Percentiles rank a stretch among this genome's conserved stretches.
These are phyloP conservation scores for Drosophila trapezifrons DNA, from an alignment of 1,140 invertebrate species.

Conservation along the genomic window DNA sequence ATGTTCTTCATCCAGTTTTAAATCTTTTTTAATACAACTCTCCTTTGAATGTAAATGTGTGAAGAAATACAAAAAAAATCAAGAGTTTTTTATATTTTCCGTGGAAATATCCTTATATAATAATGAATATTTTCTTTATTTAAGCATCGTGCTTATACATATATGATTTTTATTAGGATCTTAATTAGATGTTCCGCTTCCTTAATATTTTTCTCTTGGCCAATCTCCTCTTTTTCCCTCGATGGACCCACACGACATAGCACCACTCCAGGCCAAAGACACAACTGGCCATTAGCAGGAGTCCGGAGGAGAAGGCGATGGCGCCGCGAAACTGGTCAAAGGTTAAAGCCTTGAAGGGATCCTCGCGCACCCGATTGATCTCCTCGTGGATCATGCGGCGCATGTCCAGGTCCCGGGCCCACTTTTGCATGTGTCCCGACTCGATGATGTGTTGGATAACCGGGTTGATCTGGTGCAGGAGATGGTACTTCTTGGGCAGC, in stretches of 20 bases:
- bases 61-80: background rate
- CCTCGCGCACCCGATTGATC: conserved; percentile 58
- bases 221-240: conserved; percentile 4
- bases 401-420: conserved; percentile 75
- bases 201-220: background rate
- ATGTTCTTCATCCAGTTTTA: no score
- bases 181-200: background rate
- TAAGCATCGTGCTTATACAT: background rate
- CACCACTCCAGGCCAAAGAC: conserved; percentile 57
- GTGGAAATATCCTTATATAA: no score
- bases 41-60: no score
- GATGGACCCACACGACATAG: background rate
- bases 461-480: conserved; percentile 74
- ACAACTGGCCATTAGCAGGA: conserved; percentile 45
- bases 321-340: conserved; percentile 62
- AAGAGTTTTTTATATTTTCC: no score
- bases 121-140: background rate
- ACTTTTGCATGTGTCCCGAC: conserved; percentile 82
- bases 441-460: conserved; percentile 79
- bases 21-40: no score
- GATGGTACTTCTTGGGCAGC: conserved; percentile 76
- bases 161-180: background rate
- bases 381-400: conserved; percentile 69
- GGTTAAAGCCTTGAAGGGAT: conserved; percentile 64
- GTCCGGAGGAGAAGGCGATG: conserved; percentile 52